Base-by-base conservation (phyloP, 1,140 invertebrate species). In the Anoplolepis gracilipes region DNA sequence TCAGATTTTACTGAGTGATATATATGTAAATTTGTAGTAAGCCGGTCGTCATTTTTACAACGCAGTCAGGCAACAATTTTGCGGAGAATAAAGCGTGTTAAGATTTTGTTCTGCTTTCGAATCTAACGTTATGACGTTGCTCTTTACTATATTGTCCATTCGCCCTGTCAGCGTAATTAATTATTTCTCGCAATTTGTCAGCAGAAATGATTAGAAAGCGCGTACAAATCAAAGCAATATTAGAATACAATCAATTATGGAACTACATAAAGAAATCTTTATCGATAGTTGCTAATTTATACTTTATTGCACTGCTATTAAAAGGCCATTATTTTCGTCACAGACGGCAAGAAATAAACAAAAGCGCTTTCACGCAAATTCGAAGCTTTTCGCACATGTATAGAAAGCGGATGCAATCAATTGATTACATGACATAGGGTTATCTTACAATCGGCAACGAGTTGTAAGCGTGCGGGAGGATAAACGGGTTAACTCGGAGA, bases 1-100 rank as follows among this genome's bases (percentile, higher is more conserved):
- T 53, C 30, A 53, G 73, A 84, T 79, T 72, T 75, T 73, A 75
- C 61, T 22, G 33, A 53, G 69, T 77, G 79, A 89, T 90, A 81
- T 75, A 30, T 90, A 90, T 90, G 89, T 65, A 90, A 90, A 90
- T 90, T 86, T 76, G 11, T 87, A 78, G 87, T 82, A 72, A 90
- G 86, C 70, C 73, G 75, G 67, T 65, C 76, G 73, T 42, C 73
- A 55, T 81, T 87, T 49, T 49, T 90, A 79, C 62, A 78, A 70
- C 53, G 11, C 13, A 25, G 36, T 57, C 13, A n/a, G 11, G 2
- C 55, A 57, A 55, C 39, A 69, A 67, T 88, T 89, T 88, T 88
- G 82, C 61, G 61, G 67, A 67, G 76, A 82, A 59, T 69, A 69
- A 79, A 46, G 67, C 62, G 57, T 13, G 77, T 5, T 5, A 22